These are phyloP conservation scores for Nemapogon koenigi DNA, from an alignment of 2,888 invertebrate genomes.

Conservation along the genomic window DNA sequence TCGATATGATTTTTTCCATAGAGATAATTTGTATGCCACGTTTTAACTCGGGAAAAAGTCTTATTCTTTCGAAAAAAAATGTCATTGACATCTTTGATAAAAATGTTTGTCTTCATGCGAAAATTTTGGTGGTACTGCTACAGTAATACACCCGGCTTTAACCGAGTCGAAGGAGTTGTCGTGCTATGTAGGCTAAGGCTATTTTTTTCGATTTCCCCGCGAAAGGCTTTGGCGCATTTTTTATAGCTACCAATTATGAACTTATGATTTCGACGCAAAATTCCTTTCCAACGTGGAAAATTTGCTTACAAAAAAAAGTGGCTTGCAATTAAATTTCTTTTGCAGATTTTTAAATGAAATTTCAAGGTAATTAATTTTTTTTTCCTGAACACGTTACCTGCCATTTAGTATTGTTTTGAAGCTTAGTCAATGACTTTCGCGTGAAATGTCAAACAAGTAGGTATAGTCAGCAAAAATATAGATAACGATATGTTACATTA, in stretches of 20 bases:
- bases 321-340: not conserved
- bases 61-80: too few species aligned
- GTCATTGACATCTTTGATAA: too few species aligned
- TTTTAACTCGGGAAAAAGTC: too few species aligned
- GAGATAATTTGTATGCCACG: too few species aligned
- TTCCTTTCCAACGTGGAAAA: conserved; percentile 8
- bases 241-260: conserved; percentile 28
- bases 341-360: not conserved
- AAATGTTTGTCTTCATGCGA: too few species aligned
- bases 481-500: too few species aligned
- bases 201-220: conserved; percentile 31
- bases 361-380: conserved; percentile 1
- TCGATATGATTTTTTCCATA: too few species aligned
- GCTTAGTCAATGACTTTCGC: conserved; percentile 16
- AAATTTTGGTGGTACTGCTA: conserved; percentile 17
- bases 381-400: conserved; percentile 2
- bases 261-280: conserved; percentile 16
- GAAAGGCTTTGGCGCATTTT: conserved; percentile 28
- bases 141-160: conserved; percentile 21
- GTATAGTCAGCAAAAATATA: too few species aligned
- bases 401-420: conserved; percentile 18
- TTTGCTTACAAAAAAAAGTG: conserved; percentile 1
- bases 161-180: conserved; percentile 21
- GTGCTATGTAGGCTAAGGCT: conserved; percentile 32
- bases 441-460: conserved; percentile 18